A percentile compares a stretch with the other conserved stretches of the same genome.
Conservation (phyloP, 1,140 invertebrate genomes). For the Lordiphosa stackelbergi region DNA sequence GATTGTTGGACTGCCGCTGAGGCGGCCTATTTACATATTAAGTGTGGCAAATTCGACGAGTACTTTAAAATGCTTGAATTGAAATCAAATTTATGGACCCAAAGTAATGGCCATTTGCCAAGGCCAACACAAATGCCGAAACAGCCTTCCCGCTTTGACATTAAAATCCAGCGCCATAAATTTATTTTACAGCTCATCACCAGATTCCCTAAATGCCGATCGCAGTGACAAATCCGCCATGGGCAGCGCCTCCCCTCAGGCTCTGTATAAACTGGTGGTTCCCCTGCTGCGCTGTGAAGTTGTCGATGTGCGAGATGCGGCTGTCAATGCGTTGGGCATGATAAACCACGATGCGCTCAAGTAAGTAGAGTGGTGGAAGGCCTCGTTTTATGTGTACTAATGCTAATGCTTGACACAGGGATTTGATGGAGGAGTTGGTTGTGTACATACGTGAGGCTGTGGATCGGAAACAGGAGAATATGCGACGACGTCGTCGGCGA, state of each 20-base stretch:
- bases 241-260: constrained; percentile 84
- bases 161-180: constrained; percentile 61
- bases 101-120: constrained; percentile 3
- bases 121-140: constrained; percentile 1
- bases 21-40: constrained; percentile 5
- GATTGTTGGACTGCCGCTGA: constrained; percentile 2
- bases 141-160: constrained; percentile 19
- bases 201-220: constrained; percentile 89
- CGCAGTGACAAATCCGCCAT: constrained; percentile 83
- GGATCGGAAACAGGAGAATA: constrained; percentile 98
- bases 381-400: constrained; percentile 1
- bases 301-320: constrained; percentile 93
- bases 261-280: constrained; percentile 93
- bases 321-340: constrained; percentile 94
- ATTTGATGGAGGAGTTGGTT: constrained; percentile 96
- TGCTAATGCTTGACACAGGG: constrained; percentile 79
- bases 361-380: constrained; percentile 80
- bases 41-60: constrained; percentile 1
- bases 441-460: constrained; percentile 95
- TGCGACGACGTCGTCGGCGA: constrained; percentile 89
- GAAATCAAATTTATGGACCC: constrained; percentile 3
- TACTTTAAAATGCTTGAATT: constrained; percentile 7
- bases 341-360: constrained; percentile 94
- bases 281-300: constrained; percentile 94
- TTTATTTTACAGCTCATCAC: constrained; percentile 84